A percentile compares a stretch with the other conserved stretches of the same genome.
These are phyloP conservation scores for Coracopsis vasa DNA, from an alignment of 2,113 vertebrate genomes.

Conservation along the genomic window DNA sequence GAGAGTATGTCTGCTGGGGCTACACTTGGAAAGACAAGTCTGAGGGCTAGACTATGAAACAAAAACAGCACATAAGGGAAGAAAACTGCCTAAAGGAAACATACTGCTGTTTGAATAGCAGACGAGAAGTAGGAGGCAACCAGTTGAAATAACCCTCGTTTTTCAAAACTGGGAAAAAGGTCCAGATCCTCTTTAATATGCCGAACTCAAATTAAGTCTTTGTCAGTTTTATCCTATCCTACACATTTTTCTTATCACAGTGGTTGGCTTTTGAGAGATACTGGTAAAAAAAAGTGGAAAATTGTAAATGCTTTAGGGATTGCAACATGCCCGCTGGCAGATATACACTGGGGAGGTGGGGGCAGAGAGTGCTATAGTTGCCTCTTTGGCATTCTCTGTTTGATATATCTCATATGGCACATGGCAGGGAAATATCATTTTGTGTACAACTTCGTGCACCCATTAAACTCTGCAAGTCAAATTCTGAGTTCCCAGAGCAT, in stretches of 20 bases:
- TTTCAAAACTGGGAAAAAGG: neutral
- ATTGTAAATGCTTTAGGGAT: neutral
- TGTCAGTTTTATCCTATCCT: neutral
- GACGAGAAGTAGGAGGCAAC: neutral
- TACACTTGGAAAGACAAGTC: constrained; percentile 35
- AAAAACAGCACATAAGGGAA: constrained; percentile 55
- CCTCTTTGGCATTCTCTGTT: neutral
- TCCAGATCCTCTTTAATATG: neutral
- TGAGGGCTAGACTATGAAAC: constrained; percentile 24
- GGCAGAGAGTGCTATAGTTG: neutral
- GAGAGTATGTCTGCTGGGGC: constrained; percentile 36
- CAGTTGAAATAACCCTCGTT: neutral
- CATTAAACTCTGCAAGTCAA: neutral
- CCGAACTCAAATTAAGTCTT: neutral
- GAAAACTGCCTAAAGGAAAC: constrained; percentile 54
- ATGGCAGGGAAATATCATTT: neutral
- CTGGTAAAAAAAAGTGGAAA: neutral
- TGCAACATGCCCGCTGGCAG: neutral
- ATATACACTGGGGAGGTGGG: neutral
- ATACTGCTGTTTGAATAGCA: constrained; percentile 8
- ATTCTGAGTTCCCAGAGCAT: neutral
- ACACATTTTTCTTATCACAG: neutral
- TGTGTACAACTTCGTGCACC: neutral
- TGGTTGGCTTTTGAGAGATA: neutral
- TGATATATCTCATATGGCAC: neutral